phyloP scores from a whole-genome alignment of 2,888 invertebrate genomes.

The Nephrotoma appendiculata region DNA sequence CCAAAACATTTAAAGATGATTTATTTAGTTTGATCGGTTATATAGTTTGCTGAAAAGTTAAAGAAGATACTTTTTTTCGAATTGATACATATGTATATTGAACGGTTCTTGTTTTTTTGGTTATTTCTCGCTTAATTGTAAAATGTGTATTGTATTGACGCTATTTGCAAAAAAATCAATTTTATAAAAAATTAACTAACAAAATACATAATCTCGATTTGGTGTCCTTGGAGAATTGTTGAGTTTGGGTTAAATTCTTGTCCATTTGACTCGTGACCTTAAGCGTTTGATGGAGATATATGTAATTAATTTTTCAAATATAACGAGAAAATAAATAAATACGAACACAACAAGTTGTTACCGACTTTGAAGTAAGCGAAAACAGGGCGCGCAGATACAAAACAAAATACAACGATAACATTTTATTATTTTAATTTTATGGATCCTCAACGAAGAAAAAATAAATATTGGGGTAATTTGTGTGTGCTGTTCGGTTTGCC shows the following conservation, averaged over 20 bases:
- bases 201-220: background rate
- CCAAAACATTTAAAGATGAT: background rate
- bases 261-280: background rate
- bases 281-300: background rate
- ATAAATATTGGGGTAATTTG: background rate
- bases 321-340: background rate
- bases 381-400: background rate
- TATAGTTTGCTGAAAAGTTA: background rate
- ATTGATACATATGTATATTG: background rate
- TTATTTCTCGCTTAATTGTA: background rate
- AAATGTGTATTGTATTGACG: background rate
- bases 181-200: background rate
- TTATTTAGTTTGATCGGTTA: background rate
- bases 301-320: background rate
- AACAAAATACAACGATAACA: background rate
- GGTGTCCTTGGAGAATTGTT: background rate
- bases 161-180: background rate
- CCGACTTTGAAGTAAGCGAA: background rate
- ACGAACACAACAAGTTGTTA: background rate
- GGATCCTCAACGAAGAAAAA: background rate
- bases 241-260: background rate
- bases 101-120: background rate
- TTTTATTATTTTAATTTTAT: background rate
- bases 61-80: background rate
- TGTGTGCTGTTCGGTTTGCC: background rate